These are phyloP conservation scores for Coregonus suidteri DNA, from an alignment of 2,797 vertebrate species.

Conservation along the genomic window DNA sequence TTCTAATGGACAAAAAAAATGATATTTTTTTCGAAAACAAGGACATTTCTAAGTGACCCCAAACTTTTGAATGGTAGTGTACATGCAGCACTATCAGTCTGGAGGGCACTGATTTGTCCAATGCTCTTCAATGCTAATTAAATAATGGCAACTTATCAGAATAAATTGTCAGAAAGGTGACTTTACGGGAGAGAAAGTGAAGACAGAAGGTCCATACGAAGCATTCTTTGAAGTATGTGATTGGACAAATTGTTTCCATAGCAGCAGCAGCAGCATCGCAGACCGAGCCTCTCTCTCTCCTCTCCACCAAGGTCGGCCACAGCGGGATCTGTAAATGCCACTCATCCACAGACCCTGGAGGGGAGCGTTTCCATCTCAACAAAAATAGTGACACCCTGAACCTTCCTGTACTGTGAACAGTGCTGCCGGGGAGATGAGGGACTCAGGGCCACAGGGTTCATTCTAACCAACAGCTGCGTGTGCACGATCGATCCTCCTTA, in stretches of 20 bases:
- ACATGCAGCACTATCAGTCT: background rate
- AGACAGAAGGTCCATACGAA: slow-evolving; percentile 18
- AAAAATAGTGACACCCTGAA: slow-evolving; percentile 73
- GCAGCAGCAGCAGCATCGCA: slow-evolving; percentile 54
- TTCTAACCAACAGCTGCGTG: slow-evolving; percentile 58
- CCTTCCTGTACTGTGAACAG: slow-evolving; percentile 35
- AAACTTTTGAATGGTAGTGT: no score
- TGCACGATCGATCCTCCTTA: slow-evolving; percentile 23
- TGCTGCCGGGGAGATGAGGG: slow-evolving; percentile 17
- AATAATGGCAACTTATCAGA: slow-evolving; percentile 23
- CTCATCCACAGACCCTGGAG: slow-evolving; percentile 77
- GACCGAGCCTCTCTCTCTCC: slow-evolving; percentile 60
- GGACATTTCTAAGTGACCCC: no score
- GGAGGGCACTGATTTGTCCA: background rate
- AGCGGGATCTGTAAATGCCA: slow-evolving; percentile 71
- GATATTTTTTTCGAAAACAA: no score
- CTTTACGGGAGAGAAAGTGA: slow-evolving; percentile 22
- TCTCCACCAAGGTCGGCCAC: slow-evolving; percentile 66
- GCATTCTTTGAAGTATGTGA: slow-evolving; percentile 19
- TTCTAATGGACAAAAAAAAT: no score
- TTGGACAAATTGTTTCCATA: slow-evolving; percentile 47
- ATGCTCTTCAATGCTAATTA: slow-evolving; percentile 11
- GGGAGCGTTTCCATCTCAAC: slow-evolving; percentile 81
- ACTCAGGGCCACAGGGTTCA: slow-evolving; percentile 33
- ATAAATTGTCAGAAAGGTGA: slow-evolving; percentile 20